These are phyloP conservation scores for Punctoribates punctum DNA, from an alignment of 2,888 invertebrate genomes.

Conservation along the genomic window DNA sequence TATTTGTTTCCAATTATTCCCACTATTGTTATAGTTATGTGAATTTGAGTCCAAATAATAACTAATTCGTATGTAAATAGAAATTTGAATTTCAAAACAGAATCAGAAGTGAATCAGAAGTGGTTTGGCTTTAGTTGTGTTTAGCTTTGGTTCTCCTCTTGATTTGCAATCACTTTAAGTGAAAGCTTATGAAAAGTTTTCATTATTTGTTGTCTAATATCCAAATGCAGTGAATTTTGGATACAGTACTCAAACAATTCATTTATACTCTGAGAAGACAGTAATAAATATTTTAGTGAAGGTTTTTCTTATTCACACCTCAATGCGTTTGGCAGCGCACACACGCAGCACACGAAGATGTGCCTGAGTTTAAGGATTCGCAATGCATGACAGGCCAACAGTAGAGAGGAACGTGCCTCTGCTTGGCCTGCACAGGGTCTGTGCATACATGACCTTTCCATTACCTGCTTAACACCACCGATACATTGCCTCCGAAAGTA, in stretches of 20 bases:
- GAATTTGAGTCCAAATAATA: neutral
- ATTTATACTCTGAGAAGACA: constrained; percentile 20
- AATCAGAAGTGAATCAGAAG: too few species aligned
- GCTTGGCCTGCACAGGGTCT: constrained; percentile 5
- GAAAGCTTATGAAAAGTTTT: constrained; percentile 16
- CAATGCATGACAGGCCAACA: constrained; percentile 33
- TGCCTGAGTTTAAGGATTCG: constrained; percentile 5
- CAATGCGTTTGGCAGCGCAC: constrained; percentile 28
- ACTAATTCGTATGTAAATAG: neutral
- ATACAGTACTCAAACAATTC: constrained; percentile 12
- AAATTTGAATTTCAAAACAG: constrained; percentile 3
- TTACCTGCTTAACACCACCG: too few species aligned
- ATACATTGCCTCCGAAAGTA: too few species aligned
- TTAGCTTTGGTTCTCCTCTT: constrained; percentile 7
- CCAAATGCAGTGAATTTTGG: constrained; percentile 3
- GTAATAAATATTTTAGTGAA: constrained; percentile 18
- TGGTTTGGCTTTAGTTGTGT: too few species aligned
- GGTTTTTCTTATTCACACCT: constrained; percentile 33
- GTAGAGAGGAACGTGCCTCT: constrained; percentile 32
- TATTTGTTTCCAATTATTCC: constrained; percentile 14
- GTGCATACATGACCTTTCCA: too few species aligned
- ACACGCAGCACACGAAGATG: constrained; percentile 34
- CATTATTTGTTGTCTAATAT: neutral
- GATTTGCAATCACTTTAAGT: neutral
- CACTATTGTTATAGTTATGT: neutral